These are phyloP conservation scores for Dendrolimus kikuchii DNA, from an alignment of 1,140 invertebrate species.

Conservation along the genomic window DNA sequence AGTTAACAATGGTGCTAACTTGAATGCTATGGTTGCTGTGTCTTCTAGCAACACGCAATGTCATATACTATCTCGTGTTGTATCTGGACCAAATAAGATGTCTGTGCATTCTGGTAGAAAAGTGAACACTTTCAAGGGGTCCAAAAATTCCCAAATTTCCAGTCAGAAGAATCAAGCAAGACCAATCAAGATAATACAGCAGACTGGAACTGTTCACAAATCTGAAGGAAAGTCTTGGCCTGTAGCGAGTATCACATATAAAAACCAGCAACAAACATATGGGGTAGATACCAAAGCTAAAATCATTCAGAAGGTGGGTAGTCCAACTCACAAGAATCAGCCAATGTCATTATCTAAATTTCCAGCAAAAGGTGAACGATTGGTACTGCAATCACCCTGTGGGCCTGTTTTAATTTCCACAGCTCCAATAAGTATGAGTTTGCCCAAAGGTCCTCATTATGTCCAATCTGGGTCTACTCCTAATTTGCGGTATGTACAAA, in stretches of 20 bases:
- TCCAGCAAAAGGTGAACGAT: slow-evolving; percentile 47
- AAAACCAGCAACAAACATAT: slow-evolving; percentile 41
- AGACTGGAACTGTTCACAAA: slow-evolving; percentile 48
- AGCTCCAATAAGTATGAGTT: slow-evolving; percentile 45
- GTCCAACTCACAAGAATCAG: slow-evolving; percentile 47
- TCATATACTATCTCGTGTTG: slow-evolving; percentile 61
- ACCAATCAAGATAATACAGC: slow-evolving; percentile 64
- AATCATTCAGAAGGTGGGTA: slow-evolving; percentile 60
- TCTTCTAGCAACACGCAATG: slow-evolving; percentile 58
- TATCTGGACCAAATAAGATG: slow-evolving; percentile 61
- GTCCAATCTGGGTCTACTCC: slow-evolving; percentile 58
- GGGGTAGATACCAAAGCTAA: slow-evolving; percentile 47
- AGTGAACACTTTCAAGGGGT: slow-evolving; percentile 52
- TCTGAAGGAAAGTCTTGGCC: slow-evolving; percentile 54
- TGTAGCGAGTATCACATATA: slow-evolving; percentile 51
- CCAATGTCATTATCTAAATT: slow-evolving; percentile 46
- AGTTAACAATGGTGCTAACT: slow-evolving; percentile 66
- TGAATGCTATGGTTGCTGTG: slow-evolving; percentile 58
- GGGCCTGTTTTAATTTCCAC: slow-evolving; percentile 59
- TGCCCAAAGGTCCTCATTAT: slow-evolving; percentile 62
- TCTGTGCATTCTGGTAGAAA: slow-evolving; percentile 62
- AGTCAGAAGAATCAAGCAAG: slow-evolving; percentile 56
- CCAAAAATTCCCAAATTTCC: slow-evolving; percentile 48
- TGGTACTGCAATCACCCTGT: slow-evolving; percentile 60
- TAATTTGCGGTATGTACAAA: slow-evolving; percentile 63